Conservation (phyloP, 1,140 invertebrate species). For the Proctacanthus coquilletti region DNA sequence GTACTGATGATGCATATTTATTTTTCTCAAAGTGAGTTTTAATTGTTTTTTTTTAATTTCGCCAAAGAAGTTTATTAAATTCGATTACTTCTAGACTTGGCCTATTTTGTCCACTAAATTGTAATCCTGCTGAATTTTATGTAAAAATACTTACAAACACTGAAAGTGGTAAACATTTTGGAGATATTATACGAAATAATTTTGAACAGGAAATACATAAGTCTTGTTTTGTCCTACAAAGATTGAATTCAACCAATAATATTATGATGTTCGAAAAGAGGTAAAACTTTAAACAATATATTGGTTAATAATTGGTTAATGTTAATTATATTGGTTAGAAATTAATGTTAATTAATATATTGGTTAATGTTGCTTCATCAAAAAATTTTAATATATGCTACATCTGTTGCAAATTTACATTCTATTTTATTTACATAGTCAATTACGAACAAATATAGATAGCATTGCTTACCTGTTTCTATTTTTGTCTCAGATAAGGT, state of each 20-base stretch:
- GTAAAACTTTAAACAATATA: no score
- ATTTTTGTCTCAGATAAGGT: no score
- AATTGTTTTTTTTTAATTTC: conserved; percentile 6
- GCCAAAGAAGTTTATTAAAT: not conserved
- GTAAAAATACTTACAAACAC: conserved; percentile 37
- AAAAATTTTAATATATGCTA: no score
- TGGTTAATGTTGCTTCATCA: no score
- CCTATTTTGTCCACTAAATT: conserved; percentile 39
- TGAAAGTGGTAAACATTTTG: conserved; percentile 30
- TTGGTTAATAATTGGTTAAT: no score
- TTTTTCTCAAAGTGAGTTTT: conserved; percentile 46
- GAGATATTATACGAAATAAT: conserved; percentile 9
- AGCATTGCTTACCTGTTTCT: no score
- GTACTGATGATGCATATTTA: conserved; percentile 37
- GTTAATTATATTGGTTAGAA: no score
- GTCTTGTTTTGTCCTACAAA: not conserved
- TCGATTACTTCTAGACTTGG: conserved; percentile 32
- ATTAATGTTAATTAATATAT: no score
- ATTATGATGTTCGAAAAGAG: no score
- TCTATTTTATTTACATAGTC: no score
- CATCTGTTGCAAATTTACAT: no score
- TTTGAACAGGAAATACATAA: not conserved
- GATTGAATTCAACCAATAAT: not conserved
- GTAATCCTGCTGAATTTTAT: conserved; percentile 53
- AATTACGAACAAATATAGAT: no score